These are phyloP conservation scores for Cinclus cinclus DNA, from an alignment of 2,113 vertebrate genomes.

Conservation along the genomic window DNA sequence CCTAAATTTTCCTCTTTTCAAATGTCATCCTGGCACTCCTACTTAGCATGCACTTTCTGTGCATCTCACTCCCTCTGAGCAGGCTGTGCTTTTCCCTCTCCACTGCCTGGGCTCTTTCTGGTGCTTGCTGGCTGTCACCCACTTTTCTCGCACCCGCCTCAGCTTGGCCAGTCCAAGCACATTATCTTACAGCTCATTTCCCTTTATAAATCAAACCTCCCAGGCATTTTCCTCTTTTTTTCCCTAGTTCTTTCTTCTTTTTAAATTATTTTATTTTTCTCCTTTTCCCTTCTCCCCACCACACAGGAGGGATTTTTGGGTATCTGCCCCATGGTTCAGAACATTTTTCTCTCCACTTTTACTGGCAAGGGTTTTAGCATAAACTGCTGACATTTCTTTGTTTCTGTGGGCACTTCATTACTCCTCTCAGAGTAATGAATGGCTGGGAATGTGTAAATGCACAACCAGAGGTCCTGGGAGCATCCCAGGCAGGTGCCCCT, in stretches of 20 bases:
- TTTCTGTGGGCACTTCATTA: not conserved
- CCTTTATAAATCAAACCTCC: not conserved
- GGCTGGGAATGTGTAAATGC: not conserved
- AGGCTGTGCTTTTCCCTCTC: not conserved
- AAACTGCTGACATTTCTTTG: not conserved
- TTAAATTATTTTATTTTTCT: not conserved
- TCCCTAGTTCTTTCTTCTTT: not conserved
- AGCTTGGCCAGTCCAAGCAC: not conserved
- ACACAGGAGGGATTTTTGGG: not conserved
- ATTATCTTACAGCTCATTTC: constrained; percentile 22
- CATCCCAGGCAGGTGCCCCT: not conserved
- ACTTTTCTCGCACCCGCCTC: not conserved
- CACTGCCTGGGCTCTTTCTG: not conserved
- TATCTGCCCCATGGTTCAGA: not conserved
- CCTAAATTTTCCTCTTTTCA: constrained; percentile 36
- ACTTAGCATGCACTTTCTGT: not conserved
- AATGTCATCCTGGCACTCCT: constrained; percentile 28
- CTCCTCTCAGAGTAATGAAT: not conserved
- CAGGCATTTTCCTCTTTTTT: not conserved
- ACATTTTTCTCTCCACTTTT: not conserved
- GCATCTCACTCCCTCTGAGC: not conserved
- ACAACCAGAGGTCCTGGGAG: not conserved
- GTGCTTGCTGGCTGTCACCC: not conserved
- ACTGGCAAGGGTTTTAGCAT: not conserved
- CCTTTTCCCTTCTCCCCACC: not conserved